Evolutionary conservation across 2,888 invertebrate species (phyloP).

Genomic region (Catocala nupta): DNA sequence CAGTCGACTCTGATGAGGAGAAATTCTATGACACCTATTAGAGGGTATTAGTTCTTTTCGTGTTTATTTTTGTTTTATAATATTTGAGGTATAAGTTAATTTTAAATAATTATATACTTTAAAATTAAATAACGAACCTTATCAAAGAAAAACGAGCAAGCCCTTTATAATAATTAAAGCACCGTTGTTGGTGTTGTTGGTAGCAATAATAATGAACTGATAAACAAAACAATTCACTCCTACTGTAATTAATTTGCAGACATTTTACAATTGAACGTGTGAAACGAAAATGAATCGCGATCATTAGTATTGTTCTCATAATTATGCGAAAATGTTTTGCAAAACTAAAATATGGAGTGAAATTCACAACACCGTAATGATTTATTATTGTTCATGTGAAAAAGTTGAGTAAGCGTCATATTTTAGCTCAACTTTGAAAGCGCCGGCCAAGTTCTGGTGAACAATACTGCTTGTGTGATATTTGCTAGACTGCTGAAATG

Average conservation of each 20-base stretch:
- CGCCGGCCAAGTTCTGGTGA: constrained; percentile 35
- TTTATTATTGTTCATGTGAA: constrained; percentile 24
- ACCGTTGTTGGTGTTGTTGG: too few relatives aligned
- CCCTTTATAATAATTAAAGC: too few relatives aligned
- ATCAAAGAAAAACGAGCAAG: too few relatives aligned
- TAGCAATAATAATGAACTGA: too few relatives aligned
- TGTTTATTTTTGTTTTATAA: too few relatives aligned
- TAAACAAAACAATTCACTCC: constrained; percentile 12
- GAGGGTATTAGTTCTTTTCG: too few relatives aligned
- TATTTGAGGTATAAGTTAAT: too few relatives aligned
- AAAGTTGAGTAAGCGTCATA: constrained; percentile 22
- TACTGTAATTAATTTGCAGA: constrained; percentile 23
- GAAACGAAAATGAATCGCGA: constrained; percentile 51
- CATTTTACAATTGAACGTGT: constrained; percentile 45
- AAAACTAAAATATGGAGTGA: constrained; percentile 18
- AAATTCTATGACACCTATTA: too few relatives aligned
- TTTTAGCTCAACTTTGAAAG: constrained; percentile 16
- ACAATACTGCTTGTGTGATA: neutral
- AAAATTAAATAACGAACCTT: too few relatives aligned
- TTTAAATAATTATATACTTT: too few relatives aligned
- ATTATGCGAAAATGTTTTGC: constrained; percentile 50
- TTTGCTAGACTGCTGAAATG: neutral
- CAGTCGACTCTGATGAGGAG: too few relatives aligned
- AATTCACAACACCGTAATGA: constrained; percentile 28
- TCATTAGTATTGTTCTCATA: constrained; percentile 52